A percentile compares a stretch with the other conserved stretches of the same genome.
These are phyloP conservation scores for Entomobrya proxima DNA, from an alignment of 2,888 invertebrate species.

Conservation along the genomic window DNA sequence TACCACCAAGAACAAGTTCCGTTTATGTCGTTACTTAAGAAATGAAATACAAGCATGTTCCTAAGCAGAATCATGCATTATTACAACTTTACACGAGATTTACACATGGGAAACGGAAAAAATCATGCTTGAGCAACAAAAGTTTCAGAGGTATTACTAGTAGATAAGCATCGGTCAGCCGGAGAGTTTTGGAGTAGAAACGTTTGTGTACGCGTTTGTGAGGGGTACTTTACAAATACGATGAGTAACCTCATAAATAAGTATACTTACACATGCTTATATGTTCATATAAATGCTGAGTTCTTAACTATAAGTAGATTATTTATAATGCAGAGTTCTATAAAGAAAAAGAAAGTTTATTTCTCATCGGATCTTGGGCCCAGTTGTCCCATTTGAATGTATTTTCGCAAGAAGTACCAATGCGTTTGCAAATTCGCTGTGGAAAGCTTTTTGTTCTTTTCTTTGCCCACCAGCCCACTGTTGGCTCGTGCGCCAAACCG, in stretches of 20 bases:
- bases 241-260: no score
- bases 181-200: neutral
- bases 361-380: neutral
- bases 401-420: constrained; percentile 46
- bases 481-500: constrained; percentile 42
- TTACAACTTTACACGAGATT: neutral
- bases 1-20: neutral
- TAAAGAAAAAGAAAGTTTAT: neutral
- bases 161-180: neutral
- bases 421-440: constrained; percentile 46
- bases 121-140: neutral
- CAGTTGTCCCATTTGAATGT: neutral
- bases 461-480: neutral
- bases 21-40: neutral
- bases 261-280: no score
- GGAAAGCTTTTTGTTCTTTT: constrained; percentile 39
- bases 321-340: no score
- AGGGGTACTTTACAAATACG: no score
- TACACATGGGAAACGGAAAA: constrained; percentile 6
- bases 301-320: no score
- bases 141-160: neutral
- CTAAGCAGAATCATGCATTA: neutral
- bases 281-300: no score
- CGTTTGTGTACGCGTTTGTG: constrained; percentile 1
- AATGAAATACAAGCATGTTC: constrained; percentile 11